Base-by-base conservation (phyloP, 2,113 vertebrate genomes). In the Electrona antarctica region DNA sequence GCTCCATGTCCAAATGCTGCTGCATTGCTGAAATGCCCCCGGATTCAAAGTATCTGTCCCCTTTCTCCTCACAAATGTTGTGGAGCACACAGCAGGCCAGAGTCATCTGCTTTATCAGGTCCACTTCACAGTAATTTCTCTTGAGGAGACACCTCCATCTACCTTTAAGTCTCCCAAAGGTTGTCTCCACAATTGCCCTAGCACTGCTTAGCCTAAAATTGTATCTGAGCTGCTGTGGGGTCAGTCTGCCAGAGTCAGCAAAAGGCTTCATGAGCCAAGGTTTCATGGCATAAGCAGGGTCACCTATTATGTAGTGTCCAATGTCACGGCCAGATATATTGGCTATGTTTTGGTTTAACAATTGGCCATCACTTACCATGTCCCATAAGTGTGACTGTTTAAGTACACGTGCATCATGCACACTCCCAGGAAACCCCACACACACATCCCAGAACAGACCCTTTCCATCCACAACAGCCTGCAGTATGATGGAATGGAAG, bases 371-470 rank as follows among this genome's bases (percentile, higher is more conserved):
- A 14, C 57, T 69, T 4, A 73, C 3, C n/a, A 46, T 7, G 1
- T 65, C 56, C 69, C 69, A 77, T 12, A 81, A 14, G 21, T 21
- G 21, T 21, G 21, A 21, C 21, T 21, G 21, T 21, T 21, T 21
- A 1, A n/a, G n/a, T 21, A 61, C 45, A 6, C 47, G 15, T 9
- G 67, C 54, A 8, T 78, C 72, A 48, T 72, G 60, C 2, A 69
- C 49, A 51, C 76, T 73, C 3, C 76, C 76, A 14, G 68, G 60
- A 71, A 8, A 67, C 28, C 77, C 82, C 46, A 76, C 68, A 64
- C 74, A 80, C 12, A 77, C 9, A 74, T 81, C 73, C 71, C 74
- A 81, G 47, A 81, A 78, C 1, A 67, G 63, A 13, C 78, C 78
- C 13, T 71, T 73, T 0, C 74, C 78, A 74, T 81, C 71, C 13